Evolutionary conservation across 2,888 invertebrate genomes (phyloP), one percentile per base, ranked within the genome.

Genomic region (Brachyptera putata): DNA sequence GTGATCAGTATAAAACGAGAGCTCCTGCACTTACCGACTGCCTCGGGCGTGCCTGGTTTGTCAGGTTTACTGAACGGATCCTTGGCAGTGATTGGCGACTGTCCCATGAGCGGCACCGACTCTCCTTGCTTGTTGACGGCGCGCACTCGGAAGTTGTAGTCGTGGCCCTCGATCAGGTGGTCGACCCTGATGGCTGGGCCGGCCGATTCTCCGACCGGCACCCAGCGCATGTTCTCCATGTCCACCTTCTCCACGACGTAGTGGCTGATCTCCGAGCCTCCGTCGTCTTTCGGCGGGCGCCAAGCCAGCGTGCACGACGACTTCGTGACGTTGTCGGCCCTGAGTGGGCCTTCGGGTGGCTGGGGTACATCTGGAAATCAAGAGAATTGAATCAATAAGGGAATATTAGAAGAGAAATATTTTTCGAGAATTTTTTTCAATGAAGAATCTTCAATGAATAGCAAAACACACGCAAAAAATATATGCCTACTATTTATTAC

Each of bases 241-340:
- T 99, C 98, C 85, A 94, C 90, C 78, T 98, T 97, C 73, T 99
- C 99, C 4, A 99, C 90, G 37, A 89, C 81, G 72, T 99, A 99
- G 73, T 91, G 89, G 0, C 87, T 84, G 64, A 95, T 91, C 71
- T 93, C 92, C 48, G 89, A 86, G 43, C 96, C 96, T 67, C 96
- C 96, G 70, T 95, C 94, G 70, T 96, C 96, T 71, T 87, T 92
- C 0, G 96, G 95, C 67, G 92, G 90, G 57, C 86, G 84, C 96
- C 96, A 96, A 65, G 82, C 81, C 0, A 96, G 77, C 0, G 84
- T 84, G 69, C 92, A 89, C 4, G 90, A 89, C 66, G 87, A 93
- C 71, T 92, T 95, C 0, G 93, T 93, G 24, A 98, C 83, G 64
- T 95, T 89, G 64, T 87, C 86, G 11, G 90, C 87, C 65, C 84